These are phyloP conservation scores for Adoxophyes honmai DNA, from an alignment of 1,140 invertebrate species.

Conservation along the genomic window DNA sequence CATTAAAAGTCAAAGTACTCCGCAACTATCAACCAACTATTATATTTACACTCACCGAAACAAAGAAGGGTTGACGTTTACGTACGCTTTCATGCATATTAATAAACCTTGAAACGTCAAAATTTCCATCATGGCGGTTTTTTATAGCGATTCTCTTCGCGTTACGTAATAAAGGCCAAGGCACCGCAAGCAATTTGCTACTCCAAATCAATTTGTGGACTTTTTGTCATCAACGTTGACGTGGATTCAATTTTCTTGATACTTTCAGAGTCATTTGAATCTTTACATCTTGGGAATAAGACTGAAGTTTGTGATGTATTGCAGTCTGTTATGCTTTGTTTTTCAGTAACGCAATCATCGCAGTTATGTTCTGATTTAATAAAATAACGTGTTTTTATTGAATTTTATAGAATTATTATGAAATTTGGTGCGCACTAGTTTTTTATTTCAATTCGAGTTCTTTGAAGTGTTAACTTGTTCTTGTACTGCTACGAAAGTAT, in stretches of 20 bases:
- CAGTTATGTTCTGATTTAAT: not conserved
- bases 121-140: not conserved
- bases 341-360: not conserved
- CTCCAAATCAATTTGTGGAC: conserved; percentile 62
- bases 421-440: too few relatives aligned
- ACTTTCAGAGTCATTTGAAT: conserved; percentile 14
- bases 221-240: conserved; percentile 61
- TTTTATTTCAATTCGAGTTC: too few relatives aligned
- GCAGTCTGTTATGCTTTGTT: not conserved
- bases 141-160: not conserved
- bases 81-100: too few relatives aligned
- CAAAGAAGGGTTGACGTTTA: too few relatives aligned
- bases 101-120: not conserved
- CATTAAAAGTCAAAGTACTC: too few relatives aligned
- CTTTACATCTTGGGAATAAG: too few relatives aligned
- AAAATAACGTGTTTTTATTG: not conserved
- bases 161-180: conserved; percentile 5
- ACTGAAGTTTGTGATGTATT: not conserved
- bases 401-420: too few relatives aligned
- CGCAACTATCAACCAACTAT: too few relatives aligned
- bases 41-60: too few relatives aligned
- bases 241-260: conserved; percentile 52
- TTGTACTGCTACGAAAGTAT: too few relatives aligned
- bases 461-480: too few relatives aligned
- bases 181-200: conserved; percentile 49